Conservation (phyloP, 2,888 invertebrate species). For the Cepaea hortensis region DNA sequence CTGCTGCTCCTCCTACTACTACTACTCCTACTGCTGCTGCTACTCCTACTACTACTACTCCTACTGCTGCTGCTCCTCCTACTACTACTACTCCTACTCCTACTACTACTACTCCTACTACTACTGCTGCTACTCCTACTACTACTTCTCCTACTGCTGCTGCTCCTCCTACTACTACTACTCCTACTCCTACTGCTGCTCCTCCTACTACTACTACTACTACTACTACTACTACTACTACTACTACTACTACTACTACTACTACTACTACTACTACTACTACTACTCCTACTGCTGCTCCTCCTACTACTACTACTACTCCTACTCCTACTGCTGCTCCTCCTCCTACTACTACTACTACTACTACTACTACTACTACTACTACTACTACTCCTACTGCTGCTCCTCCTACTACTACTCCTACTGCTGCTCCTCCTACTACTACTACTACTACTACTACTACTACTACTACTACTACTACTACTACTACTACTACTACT, state of each 20-base stretch:
- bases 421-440: neutral
- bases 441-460: slow-evolving; percentile 38
- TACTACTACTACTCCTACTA: too few relatives aligned
- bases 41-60: slow-evolving; percentile 31
- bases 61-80: slow-evolving; percentile 18
- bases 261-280: neutral
- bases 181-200: slow-evolving; percentile 16
- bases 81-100: slow-evolving; percentile 44
- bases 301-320: neutral
- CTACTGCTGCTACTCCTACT: neutral
- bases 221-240: neutral
- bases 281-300: slow-evolving; percentile 2
- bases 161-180: slow-evolving; percentile 5
- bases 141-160: too few relatives aligned
- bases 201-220: slow-evolving; percentile 26
- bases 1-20: neutral
- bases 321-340: neutral
- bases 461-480: slow-evolving; percentile 21
- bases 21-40: too few relatives aligned
- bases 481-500: slow-evolving; percentile 26
- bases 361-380: slow-evolving; percentile 31
- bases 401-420: neutral
- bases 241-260: too few relatives aligned
- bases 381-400: slow-evolving; percentile 31
- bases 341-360: slow-evolving; percentile 35